Conservation (phyloP, 1,140 invertebrate species). For the Tribolium castaneum region DNA sequence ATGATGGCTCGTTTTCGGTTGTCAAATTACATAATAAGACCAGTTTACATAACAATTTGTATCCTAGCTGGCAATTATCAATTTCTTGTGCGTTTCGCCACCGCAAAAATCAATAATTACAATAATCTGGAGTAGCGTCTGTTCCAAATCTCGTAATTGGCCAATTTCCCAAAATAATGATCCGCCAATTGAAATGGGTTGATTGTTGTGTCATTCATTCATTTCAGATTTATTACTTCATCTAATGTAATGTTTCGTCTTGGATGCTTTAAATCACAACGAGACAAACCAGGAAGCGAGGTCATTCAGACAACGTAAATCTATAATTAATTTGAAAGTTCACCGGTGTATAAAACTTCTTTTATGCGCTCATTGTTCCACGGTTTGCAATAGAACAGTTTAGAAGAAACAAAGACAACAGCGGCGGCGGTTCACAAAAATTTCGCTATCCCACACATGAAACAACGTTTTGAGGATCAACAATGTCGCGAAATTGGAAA, state of each 20-base stretch:
- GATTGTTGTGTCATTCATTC: conserved; percentile 26
- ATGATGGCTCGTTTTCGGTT: conserved; percentile 19
- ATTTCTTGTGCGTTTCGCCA: conserved; percentile 12
- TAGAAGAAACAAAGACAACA: neutral
- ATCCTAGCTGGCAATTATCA: neutral
- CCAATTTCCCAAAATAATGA: conserved; percentile 15
- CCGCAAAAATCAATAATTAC: conserved; percentile 3
- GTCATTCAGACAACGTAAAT: conserved; percentile 28
- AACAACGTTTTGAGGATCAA: no score
- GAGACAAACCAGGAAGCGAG: conserved; percentile 30
- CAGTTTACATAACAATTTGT: conserved; percentile 16
- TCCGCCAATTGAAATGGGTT: neutral
- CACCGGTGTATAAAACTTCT: conserved; percentile 31
- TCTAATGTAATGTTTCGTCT: conserved; percentile 1
- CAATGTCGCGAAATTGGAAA: neutral
- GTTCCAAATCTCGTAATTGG: conserved; percentile 15
- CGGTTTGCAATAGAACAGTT: conserved; percentile 11
- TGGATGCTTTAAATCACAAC: conserved; percentile 12
- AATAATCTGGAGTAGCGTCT: conserved; percentile 19
- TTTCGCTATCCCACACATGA: neutral
- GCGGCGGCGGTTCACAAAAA: conserved; percentile 1
- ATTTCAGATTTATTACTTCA: conserved; percentile 22
- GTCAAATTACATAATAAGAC: neutral
- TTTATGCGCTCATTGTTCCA: conserved; percentile 28
- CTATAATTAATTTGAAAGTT: conserved; percentile 33